Percentiles rank a stretch among this genome's conserved stretches.
These are phyloP conservation scores for Psix sp. DNA, from an alignment of 1,140 invertebrate genomes.

Conservation along the genomic window DNA sequence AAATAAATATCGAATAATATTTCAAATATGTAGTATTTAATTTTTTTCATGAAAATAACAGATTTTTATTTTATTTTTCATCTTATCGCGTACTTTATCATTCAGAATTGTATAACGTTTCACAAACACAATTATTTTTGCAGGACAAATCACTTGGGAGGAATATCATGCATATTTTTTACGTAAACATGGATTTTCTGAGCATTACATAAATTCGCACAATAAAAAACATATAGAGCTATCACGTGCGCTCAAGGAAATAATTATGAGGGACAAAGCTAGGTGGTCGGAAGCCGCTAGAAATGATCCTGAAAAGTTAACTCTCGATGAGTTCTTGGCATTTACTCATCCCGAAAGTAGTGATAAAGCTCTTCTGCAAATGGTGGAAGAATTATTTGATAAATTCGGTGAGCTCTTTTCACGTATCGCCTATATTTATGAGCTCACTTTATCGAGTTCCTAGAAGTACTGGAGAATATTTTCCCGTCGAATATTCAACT, in stretches of 20 bases:
- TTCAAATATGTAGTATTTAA: too few relatives aligned
- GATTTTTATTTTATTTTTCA: too few relatives aligned
- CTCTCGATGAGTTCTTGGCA: conserved; percentile 87
- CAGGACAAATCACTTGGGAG: conserved; percentile 86
- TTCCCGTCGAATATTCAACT: too few relatives aligned
- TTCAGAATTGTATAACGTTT: background rate
- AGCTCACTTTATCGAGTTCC: conserved; percentile 3
- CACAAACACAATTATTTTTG: conserved; percentile 33
- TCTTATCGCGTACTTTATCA: conserved; percentile 1
- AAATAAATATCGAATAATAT: too few relatives aligned
- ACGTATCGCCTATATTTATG: too few relatives aligned
- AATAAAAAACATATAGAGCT: conserved; percentile 80
- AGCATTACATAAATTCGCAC: conserved; percentile 82
- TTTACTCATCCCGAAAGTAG: conserved; percentile 91
- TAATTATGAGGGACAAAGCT: conserved; percentile 86
- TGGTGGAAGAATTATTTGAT: conserved; percentile 86
- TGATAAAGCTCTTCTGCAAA: conserved; percentile 82
- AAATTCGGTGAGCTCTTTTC: conserved; percentile 81
- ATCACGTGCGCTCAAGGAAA: conserved; percentile 72
- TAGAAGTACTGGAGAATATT: too few relatives aligned
- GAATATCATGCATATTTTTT: conserved; percentile 88
- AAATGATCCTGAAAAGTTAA: conserved; percentile 84
- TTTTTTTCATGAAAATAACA: too few relatives aligned
- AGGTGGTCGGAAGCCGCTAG: conserved; percentile 87
- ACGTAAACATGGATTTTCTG: conserved; percentile 81